Conservation (phyloP, 2,888 invertebrate genomes). For the Eristalinus sepulchralis region DNA sequence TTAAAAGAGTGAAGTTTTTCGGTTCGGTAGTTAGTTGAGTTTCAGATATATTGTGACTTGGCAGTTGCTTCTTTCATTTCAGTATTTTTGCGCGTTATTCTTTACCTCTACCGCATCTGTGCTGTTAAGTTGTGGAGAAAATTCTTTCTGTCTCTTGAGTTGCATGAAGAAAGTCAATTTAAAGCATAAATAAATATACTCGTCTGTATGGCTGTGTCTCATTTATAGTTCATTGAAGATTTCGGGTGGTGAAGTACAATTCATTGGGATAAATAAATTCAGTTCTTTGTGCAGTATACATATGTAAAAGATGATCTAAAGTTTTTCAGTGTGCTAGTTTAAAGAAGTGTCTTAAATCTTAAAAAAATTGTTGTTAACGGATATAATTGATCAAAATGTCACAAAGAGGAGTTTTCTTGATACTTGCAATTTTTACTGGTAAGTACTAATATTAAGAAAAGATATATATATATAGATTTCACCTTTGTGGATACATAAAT, state of each 20-base stretch:
- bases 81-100: slow-evolving; percentile 11
- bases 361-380: background rate
- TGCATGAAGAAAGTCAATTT: background rate
- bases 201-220: background rate
- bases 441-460: background rate
- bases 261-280: background rate
- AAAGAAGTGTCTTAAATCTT: background rate
- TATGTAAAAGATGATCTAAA: background rate
- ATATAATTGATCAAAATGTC: background rate
- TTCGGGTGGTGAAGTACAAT: background rate
- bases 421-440: background rate
- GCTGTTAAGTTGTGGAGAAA: background rate
- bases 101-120: background rate
- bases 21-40: slow-evolving; percentile 68
- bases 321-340: background rate
- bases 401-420: background rate
- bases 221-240: background rate
- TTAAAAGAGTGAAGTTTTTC: slow-evolving; percentile 67
- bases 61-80: slow-evolving; percentile 53
- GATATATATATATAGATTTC: background rate
- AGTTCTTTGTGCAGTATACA: background rate
- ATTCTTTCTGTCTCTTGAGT: background rate
- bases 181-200: background rate
- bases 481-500: background rate
- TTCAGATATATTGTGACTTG: slow-evolving; percentile 63